These are phyloP conservation scores for Eueremaeus valkanovi DNA, from an alignment of 2,888 invertebrate species.

Conservation along the genomic window DNA sequence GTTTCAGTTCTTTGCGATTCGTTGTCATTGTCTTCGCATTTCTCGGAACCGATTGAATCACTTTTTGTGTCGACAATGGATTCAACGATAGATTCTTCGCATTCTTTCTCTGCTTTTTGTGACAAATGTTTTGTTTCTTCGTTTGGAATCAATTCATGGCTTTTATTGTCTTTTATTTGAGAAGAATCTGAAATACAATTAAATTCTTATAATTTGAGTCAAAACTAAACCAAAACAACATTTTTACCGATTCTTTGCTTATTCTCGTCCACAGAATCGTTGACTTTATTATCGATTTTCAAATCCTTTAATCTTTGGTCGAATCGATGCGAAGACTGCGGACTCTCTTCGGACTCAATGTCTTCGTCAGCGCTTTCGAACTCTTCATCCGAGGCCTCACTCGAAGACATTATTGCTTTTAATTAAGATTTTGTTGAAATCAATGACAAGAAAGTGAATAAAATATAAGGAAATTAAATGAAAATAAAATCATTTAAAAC, in stretches of 20 bases:
- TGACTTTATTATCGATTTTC: too few relatives aligned
- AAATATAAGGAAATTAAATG: background rate
- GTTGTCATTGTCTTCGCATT: too few relatives aligned
- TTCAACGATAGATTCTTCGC: background rate
- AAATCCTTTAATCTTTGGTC: background rate
- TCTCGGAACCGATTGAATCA: too few relatives aligned
- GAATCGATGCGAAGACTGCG: background rate
- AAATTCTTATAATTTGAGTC: too few relatives aligned
- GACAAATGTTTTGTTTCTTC: background rate
- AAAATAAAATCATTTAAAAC: background rate
- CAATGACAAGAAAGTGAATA: background rate
- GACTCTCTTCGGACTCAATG: background rate
- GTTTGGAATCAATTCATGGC: background rate
- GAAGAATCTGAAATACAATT: background rate
- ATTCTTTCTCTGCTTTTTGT: background rate
- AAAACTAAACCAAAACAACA: too few relatives aligned
- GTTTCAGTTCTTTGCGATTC: too few relatives aligned
- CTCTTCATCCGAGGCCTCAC: background rate
- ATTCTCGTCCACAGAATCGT: too few relatives aligned
- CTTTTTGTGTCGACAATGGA: too few relatives aligned
- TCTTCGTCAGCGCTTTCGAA: slow-evolving; percentile 28
- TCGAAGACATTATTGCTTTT: slow-evolving; percentile 4
- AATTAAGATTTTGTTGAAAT: background rate
- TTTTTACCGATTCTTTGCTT: too few relatives aligned
- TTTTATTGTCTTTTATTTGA: background rate